A percentile compares a stretch with the other conserved stretches of the same genome.
phyloP scores from a whole-genome alignment of 2,888 invertebrate species.

The Papilio demoleus region DNA sequence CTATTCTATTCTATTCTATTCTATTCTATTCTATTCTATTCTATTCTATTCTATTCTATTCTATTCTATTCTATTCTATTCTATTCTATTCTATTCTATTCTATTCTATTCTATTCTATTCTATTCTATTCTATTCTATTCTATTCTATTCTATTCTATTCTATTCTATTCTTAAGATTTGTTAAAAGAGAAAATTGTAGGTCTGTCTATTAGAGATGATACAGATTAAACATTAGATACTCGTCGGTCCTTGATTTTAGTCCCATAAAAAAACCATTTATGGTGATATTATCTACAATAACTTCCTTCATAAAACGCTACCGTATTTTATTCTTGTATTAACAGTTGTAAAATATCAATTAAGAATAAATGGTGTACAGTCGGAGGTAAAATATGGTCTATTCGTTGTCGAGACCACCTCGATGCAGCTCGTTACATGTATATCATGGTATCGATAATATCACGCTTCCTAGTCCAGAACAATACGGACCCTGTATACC shows the following conservation, averaged over 20 bases:
- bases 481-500: constrained; percentile 45
- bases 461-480: constrained; percentile 47
- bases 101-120: too few species aligned
- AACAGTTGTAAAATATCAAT: constrained; percentile 29
- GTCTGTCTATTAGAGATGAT: too few species aligned
- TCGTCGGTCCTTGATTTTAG: background rate
- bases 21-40: too few species aligned
- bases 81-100: too few species aligned
- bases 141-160: too few species aligned
- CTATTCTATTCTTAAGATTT: too few species aligned
- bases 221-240: too few species aligned
- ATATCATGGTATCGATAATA: constrained; percentile 47
- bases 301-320: constrained; percentile 3
- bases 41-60: too few species aligned
- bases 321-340: constrained; percentile 7
- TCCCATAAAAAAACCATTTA: background rate
- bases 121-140: too few species aligned
- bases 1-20: too few species aligned
- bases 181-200: too few species aligned
- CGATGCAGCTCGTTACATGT: constrained; percentile 48
- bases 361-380: constrained; percentile 51
- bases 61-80: too few species aligned
- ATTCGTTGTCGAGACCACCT: constrained; percentile 44
- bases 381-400: constrained; percentile 48
- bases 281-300: constrained; percentile 10